Percentiles rank a stretch among this genome's conserved stretches.
These are phyloP conservation scores for Babylonia areolata DNA, from an alignment of 1,140 invertebrate genomes.

Conservation along the genomic window DNA sequence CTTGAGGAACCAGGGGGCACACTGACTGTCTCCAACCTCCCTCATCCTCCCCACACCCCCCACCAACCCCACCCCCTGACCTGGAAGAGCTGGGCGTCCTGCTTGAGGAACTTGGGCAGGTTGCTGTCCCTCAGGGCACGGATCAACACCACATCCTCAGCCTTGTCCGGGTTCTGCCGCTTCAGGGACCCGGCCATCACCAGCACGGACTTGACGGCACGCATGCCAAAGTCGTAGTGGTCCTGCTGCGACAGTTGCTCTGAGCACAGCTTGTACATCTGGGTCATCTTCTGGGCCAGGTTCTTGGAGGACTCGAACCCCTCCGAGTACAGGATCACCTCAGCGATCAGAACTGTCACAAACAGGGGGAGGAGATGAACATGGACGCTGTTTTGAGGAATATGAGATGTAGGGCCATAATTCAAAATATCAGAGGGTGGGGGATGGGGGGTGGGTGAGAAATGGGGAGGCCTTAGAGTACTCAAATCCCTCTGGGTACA, in stretches of 20 bases:
- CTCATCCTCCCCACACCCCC: not conserved
- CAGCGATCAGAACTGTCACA: slow-evolving; percentile 87
- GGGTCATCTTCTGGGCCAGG: slow-evolving; percentile 91
- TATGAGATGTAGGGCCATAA: not conserved
- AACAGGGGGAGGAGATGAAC: not conserved
- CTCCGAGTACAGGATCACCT: slow-evolving; percentile 94
- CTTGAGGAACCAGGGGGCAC: slow-evolving; percentile 73
- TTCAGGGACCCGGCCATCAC: slow-evolving; percentile 77
- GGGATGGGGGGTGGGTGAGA: not conserved
- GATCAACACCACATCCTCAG: slow-evolving; percentile 76
- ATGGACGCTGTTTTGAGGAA: not conserved
- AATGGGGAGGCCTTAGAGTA: too few species aligned
- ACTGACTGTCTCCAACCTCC: not conserved
- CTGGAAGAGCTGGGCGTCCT: slow-evolving; percentile 76
- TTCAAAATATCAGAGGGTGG: not conserved
- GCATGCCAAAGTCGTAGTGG: slow-evolving; percentile 95
- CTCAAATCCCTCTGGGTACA: too few species aligned
- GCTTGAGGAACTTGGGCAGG: slow-evolving; percentile 76
- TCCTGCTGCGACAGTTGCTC: slow-evolving; percentile 95
- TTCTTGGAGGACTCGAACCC: slow-evolving; percentile 92
- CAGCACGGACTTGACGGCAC: slow-evolving; percentile 81
- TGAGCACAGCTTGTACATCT: slow-evolving; percentile 94
- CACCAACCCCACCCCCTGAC: slow-evolving; percentile 50
- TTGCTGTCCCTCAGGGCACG: slow-evolving; percentile 76
- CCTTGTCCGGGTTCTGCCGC: slow-evolving; percentile 76